These are phyloP conservation scores for Microctonus hyperodae DNA, from an alignment of 2,888 invertebrate species.

Conservation along the genomic window DNA sequence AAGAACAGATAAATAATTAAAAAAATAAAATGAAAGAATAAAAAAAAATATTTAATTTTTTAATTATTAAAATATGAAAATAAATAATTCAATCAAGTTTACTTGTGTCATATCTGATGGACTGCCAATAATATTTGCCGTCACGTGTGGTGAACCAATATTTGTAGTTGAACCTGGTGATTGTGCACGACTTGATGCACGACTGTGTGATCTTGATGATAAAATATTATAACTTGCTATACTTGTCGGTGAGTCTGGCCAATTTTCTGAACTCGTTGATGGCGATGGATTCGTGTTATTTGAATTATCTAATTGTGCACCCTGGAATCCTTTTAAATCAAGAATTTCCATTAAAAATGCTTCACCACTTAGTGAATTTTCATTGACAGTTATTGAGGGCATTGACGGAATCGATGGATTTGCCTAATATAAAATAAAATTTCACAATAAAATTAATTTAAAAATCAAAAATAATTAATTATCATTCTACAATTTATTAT, in stretches of 20 bases:
- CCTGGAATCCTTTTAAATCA: conserved; percentile 43
- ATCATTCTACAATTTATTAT: not conserved
- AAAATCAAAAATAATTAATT: not conserved
- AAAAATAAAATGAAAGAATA: not conserved
- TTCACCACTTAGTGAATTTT: conserved; percentile 37
- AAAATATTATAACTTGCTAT: conserved; percentile 36
- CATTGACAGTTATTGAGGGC: conserved; percentile 41
- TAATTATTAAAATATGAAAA: not conserved
- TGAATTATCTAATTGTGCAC: conserved; percentile 42
- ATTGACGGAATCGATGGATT: conserved; percentile 8
- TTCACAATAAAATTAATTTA: not conserved
- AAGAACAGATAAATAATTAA: no score
- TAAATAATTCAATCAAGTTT: not conserved
- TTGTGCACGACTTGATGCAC: conserved; percentile 45
- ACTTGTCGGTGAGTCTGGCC: conserved; percentile 47
- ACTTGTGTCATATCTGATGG: conserved; percentile 31
- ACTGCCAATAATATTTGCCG: conserved; percentile 39
- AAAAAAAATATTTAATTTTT: not conserved
- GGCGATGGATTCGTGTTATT: conserved; percentile 39
- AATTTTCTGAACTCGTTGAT: conserved; percentile 40
- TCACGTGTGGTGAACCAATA: conserved; percentile 36
- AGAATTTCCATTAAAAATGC: conserved; percentile 44
- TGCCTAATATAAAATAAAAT: not conserved
- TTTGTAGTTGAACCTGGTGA: conserved; percentile 42
- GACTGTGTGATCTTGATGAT: conserved; percentile 44